Base-by-base conservation (phyloP, 2,113 vertebrate genomes). In the Catharus fuscescens region DNA sequence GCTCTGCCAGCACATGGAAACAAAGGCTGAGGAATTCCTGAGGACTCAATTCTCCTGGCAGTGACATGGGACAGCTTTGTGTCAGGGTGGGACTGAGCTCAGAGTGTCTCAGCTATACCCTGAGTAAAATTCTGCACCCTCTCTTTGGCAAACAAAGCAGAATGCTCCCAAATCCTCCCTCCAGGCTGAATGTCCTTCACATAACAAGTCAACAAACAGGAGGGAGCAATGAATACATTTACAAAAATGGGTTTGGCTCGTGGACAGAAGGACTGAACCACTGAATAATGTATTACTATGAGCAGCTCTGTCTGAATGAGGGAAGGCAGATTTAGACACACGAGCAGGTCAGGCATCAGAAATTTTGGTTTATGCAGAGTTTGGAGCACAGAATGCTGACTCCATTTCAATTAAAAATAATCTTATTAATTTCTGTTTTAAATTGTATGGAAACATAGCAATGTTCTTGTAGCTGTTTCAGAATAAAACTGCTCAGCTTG, bases 211-310 rank as follows among this genome's bases (percentile, higher is more conserved):
- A 94, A 95, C 93, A 96, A 91, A 90, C 59, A 76, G 10, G 64
- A 82, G 50, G 82, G 80, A 79, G 86, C 59, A 77, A 70, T 91
- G 84, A 92, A 93, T 94, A 87, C 50, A 92, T 95, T 95, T 94
- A 36, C 62, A 82, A 85, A 93, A 92, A 90, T 91, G 66, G 70
- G 14, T 95, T 85, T 95, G 94, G 91, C 88, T 89, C 15, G 3
- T 86, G 78, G 93, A 79, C 0, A 12, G 84, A 72, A 95, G 80
- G 86, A 57, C 94, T 85, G 77, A 91, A 57, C 48, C 86, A 69
- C 80, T 96, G 93, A 95, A 95, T 95, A 90, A 96, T 96, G 61
- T 34, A 93, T 95, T 92, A 76, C 82, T 65, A 69, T 53, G 66
- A 89, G 84, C 73, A 79, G 50, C 65, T 84, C 80, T 95, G 23